Percentiles rank a stretch among this genome's conserved stretches.
Conservation (phyloP, 2,113 vertebrate species). For the Cathartes aura region DNA sequence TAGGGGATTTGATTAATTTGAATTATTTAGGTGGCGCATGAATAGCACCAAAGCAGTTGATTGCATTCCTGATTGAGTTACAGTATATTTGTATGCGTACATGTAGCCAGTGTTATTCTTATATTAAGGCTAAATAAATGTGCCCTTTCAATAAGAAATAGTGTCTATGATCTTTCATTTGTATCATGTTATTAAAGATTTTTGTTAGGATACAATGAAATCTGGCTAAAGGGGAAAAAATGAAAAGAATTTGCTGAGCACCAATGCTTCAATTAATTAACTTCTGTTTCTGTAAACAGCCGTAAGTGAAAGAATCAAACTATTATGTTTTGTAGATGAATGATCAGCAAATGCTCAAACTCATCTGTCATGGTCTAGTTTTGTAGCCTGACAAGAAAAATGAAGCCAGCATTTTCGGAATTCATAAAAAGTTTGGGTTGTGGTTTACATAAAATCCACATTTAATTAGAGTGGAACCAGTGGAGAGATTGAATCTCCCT, state of each 20-base stretch:
- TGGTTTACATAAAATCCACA: conserved; percentile 57
- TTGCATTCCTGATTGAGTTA: conserved; percentile 14
- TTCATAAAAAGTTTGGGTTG: conserved; percentile 69
- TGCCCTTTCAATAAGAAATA: conserved; percentile 12
- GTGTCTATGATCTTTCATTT: conserved; percentile 16
- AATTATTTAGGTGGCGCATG: background rate
- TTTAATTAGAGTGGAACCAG: conserved; percentile 67
- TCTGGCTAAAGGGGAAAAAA: conserved; percentile 27
- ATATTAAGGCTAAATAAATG: conserved; percentile 44
- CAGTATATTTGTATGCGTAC: background rate
- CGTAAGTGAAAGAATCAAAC: conserved; percentile 76
- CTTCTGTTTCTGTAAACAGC: conserved; percentile 76
- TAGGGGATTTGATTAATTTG: conserved; percentile 27
- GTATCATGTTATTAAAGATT: conserved; percentile 61
- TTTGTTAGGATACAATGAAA: conserved; percentile 55
- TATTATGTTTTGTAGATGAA: conserved; percentile 78
- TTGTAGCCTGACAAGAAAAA: conserved; percentile 75
- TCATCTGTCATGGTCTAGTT: conserved; percentile 80
- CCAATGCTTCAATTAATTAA: conserved; percentile 75
- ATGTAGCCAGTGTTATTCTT: background rate
- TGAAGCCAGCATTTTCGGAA: conserved; percentile 70
- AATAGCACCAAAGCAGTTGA: background rate
- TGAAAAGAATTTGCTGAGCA: conserved; percentile 55
- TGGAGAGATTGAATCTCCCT: conserved; percentile 4
- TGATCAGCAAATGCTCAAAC: conserved; percentile 76